These are phyloP conservation scores for Anastrepha ludens DNA, from an alignment of 1,140 invertebrate genomes.

Conservation along the genomic window DNA sequence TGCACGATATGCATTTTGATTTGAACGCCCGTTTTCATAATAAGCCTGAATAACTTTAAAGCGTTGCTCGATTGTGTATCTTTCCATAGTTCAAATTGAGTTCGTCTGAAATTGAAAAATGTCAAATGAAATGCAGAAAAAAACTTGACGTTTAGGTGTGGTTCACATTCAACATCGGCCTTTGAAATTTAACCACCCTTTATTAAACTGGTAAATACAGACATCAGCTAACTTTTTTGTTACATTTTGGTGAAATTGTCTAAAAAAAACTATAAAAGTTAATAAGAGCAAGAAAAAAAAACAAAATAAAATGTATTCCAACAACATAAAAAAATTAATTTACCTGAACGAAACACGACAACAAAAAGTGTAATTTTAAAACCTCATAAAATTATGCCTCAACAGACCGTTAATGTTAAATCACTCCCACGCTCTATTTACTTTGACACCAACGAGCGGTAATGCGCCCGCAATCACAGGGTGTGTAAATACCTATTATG, in stretches of 20 bases:
- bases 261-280: background rate
- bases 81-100: no score
- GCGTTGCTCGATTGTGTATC: no score
- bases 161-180: no score
- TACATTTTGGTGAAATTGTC: background rate
- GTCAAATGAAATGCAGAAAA: no score
- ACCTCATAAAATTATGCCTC: background rate
- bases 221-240: background rate
- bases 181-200: no score
- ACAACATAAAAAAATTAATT: background rate
- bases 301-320: background rate
- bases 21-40: no score
- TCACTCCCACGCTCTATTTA: slow-evolving; percentile 26
- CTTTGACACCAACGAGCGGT: background rate
- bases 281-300: background rate
- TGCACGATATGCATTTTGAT: no score
- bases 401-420: slow-evolving; percentile 3
- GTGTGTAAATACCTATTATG: background rate
- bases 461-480: background rate
- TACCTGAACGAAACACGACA: background rate
- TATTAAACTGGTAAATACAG: no score
- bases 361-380: background rate
- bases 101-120: no score
- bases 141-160: no score
- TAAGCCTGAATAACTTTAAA: no score